Evolutionary conservation across 2,797 vertebrate species (phyloP).

Genomic region (Pseudocheirus occidentalis): DNA sequence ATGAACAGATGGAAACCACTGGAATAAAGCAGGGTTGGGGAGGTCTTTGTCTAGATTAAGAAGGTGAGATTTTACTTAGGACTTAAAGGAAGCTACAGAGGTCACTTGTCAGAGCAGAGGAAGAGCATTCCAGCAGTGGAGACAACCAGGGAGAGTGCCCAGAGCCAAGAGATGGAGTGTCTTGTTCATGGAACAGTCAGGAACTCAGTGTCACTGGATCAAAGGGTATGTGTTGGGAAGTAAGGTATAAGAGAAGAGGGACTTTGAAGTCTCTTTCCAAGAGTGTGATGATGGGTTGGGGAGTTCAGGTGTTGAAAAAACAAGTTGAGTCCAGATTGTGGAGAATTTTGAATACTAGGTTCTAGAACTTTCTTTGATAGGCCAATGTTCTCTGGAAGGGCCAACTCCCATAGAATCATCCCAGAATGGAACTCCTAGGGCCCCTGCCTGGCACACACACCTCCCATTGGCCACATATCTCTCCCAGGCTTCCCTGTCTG

Average conservation of each 20-base stretch:
- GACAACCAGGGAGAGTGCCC: not conserved
- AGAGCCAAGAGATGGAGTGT: not conserved
- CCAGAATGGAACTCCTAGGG: not conserved
- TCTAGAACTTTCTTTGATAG: not conserved
- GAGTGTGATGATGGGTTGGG: not conserved
- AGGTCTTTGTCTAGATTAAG: not conserved
- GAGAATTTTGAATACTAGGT: not conserved
- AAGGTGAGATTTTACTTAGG: not conserved
- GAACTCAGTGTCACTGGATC: not conserved
- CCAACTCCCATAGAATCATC: not conserved
- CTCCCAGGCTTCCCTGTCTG: not conserved
- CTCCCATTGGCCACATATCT: not conserved
- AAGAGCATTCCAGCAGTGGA: not conserved
- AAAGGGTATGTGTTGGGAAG: not conserved
- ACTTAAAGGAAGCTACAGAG: not conserved
- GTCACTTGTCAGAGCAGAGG: not conserved
- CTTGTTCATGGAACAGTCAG: not conserved
- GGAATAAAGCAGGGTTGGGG: not conserved
- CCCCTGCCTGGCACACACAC: not conserved
- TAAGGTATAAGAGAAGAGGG: not conserved
- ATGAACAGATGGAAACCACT: not conserved
- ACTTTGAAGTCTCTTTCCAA: not conserved
- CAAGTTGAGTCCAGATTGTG: not conserved
- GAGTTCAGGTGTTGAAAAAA: not conserved
- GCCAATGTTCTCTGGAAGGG: not conserved